Evolutionary conservation across 2,797 vertebrate genomes (phyloP).

Genomic region (Myotis daubentonii): DNA sequence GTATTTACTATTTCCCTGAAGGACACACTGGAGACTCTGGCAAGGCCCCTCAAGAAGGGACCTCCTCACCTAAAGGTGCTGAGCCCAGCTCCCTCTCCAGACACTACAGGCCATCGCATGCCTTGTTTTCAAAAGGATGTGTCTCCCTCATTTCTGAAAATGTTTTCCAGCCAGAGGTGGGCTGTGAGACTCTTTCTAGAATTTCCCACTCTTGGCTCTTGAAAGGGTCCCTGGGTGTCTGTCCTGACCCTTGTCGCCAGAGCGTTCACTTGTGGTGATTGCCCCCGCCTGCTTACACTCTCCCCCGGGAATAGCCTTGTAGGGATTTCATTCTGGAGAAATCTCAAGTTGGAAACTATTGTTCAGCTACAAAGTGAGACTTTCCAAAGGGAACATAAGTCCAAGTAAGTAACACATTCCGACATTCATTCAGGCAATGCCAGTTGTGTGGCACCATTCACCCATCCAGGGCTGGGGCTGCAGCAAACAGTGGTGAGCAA

Average conservation of each 20-base stretch:
- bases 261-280: background rate
- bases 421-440: background rate
- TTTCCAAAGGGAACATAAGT: background rate
- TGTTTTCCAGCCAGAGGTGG: background rate
- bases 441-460: background rate
- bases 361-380: background rate
- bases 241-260: background rate
- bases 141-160: background rate
- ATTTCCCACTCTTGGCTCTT: background rate
- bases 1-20: background rate
- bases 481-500: background rate
- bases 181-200: background rate
- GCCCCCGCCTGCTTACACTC: background rate
- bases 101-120: background rate
- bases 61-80: background rate
- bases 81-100: background rate
- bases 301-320: background rate
- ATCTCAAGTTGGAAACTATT: conserved; percentile 16
- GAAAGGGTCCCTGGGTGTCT: background rate
- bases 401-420: background rate
- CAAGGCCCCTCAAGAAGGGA: background rate
- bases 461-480: background rate
- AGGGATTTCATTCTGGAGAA: conserved; percentile 40
- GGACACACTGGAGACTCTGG: background rate
- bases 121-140: background rate